Evolutionary conservation across 2,888 invertebrate genomes (phyloP), one percentile per base, ranked within the genome.

Genomic region (Cremastobaeus sp.): DNA sequence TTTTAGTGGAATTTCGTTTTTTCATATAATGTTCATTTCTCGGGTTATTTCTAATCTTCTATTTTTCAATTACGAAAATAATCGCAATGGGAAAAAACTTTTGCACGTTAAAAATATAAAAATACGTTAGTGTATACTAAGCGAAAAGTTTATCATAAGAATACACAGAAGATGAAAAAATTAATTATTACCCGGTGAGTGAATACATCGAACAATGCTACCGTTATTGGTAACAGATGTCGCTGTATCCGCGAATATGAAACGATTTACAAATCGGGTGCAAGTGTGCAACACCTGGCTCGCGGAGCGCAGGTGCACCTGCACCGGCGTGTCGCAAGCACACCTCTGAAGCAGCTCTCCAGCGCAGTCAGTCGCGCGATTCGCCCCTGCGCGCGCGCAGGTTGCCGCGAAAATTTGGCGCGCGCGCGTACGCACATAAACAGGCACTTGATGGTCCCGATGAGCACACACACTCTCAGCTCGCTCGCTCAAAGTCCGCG

Each of bases 401-500:
- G 4, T 41, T 52, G 50, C 41, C 50, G 62, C 50, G 50, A 50
- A 43, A 66, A 17, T 4, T 8, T 6, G 15, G 37, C 41, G 20
- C 37, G 18, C 25, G 9, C 14, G 11, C n/a, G 1, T 32, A 12
- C 25, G 8, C 28, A 8, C 45, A 21, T 43, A 37, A 18, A 5
- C 45, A 17, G 45, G 9, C 43, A 43, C 50, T 11, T 17, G n/a
- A 45, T 3, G 25, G 25, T 17, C 6, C 8, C 20, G 17, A 8
- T 14, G 6, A 35, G 0, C 48, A 6, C 55, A 39, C 47, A 25
- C 66, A 2, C 17, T 30, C 25, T 34, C 45, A 8, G 17, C 35
- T 9, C 54, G 48, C 37, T 70, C 70, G 70, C 70, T 70, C 70
- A 70, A 70, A 70, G 70, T 70, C 69, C 69, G 69, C 69, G 60